phyloP scores from a whole-genome alignment of 1,140 invertebrate genomes.

The Halyomorpha halys region DNA sequence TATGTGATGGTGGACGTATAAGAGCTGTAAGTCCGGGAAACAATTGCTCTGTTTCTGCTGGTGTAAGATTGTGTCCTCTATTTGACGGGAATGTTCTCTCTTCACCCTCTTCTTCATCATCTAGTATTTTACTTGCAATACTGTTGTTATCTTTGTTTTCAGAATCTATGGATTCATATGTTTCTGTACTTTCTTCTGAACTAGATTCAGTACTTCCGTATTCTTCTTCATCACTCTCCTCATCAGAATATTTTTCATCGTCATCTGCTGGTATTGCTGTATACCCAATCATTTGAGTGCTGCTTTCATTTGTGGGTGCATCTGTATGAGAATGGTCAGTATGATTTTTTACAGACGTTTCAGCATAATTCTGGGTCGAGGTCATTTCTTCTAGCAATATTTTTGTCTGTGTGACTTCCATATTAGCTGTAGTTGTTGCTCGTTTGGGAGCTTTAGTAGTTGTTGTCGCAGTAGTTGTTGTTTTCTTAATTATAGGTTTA shows the following conservation, averaged over 20 bases:
- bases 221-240: constrained; percentile 27
- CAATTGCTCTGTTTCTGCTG: constrained; percentile 13
- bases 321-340: constrained; percentile 21
- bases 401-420: not conserved
- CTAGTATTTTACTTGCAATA: not conserved
- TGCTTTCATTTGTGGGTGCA: constrained; percentile 34
- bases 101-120: constrained; percentile 19
- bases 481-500: constrained; percentile 16
- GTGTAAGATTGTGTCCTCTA: constrained; percentile 18
- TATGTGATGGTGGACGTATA: constrained; percentile 14
- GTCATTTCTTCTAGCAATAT: not conserved
- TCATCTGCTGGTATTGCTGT: constrained; percentile 34
- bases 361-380: constrained; percentile 24
- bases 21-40: constrained; percentile 21
- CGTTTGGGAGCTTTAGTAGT: not conserved
- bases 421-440: not conserved
- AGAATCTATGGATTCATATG: not conserved
- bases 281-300: constrained; percentile 26
- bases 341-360: constrained; percentile 26
- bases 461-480: too few relatives aligned
- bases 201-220: constrained; percentile 28
- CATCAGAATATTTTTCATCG: constrained; percentile 30
- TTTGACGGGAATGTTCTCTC: constrained; percentile 24
- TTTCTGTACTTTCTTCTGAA: constrained; percentile 31
- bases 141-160: constrained; percentile 7